Percentiles rank a stretch among this genome's conserved stretches.
These are phyloP conservation scores for Molossus alvarezi DNA, from an alignment of 2,797 vertebrate genomes.

Conservation along the genomic window DNA sequence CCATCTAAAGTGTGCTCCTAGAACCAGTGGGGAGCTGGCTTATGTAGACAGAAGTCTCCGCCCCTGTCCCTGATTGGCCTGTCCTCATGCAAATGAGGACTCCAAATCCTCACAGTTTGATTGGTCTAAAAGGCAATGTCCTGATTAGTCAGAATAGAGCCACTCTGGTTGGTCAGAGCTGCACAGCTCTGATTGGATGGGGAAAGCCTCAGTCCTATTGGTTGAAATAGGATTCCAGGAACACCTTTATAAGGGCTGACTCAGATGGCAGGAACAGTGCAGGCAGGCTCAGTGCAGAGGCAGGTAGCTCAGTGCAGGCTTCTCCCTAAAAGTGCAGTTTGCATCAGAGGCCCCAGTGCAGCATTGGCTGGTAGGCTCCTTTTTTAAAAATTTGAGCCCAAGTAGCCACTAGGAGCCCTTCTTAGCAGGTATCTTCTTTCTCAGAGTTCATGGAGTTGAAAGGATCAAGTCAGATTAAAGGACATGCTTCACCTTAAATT, in stretches of 20 bases:
- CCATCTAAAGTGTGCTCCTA: neutral
- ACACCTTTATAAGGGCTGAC: neutral
- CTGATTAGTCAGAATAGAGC: neutral
- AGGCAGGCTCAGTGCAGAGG: no score
- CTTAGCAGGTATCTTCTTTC: neutral
- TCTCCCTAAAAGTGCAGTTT: neutral
- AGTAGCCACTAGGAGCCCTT: neutral
- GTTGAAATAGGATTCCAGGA: neutral
- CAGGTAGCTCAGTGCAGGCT: neutral
- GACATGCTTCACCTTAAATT: neutral
- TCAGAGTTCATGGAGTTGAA: neutral
- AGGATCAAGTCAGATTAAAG: slow-evolving; percentile 34
- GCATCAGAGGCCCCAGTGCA: neutral
- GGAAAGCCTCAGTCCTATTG: neutral
- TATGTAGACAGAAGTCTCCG: neutral
- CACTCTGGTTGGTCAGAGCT: neutral
- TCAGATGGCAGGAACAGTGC: neutral
- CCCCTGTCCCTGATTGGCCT: neutral
- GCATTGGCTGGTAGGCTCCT: neutral
- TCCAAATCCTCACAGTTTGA: neutral
- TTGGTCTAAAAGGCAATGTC: neutral
- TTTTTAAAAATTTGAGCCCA: neutral
- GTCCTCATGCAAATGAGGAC: neutral
- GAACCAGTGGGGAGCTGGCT: neutral
- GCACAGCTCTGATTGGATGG: no score